These are phyloP conservation scores for Actenoides lindsayi DNA, from an alignment of 2,113 vertebrate species.

Conservation along the genomic window DNA sequence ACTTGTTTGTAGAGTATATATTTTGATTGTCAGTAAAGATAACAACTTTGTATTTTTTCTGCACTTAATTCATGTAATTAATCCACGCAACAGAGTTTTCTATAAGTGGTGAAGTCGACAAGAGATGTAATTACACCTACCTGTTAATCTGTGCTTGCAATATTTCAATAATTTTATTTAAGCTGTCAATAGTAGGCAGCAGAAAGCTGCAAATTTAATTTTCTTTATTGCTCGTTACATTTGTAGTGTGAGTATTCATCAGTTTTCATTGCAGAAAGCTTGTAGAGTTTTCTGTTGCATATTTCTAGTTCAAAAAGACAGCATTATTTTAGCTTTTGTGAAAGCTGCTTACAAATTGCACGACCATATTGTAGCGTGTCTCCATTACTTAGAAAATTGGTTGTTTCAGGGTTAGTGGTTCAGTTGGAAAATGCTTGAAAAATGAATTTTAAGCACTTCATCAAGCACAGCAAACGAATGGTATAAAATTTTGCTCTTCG, in stretches of 20 bases:
- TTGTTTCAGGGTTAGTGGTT: constrained; percentile 57
- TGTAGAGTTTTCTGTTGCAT: constrained; percentile 40
- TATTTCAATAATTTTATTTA: constrained; percentile 51
- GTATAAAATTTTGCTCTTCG: constrained; percentile 34
- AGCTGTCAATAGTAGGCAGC: constrained; percentile 44
- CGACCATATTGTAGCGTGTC: constrained; percentile 44
- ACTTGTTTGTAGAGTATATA: constrained; percentile 47
- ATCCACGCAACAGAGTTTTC: constrained; percentile 48
- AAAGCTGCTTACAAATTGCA: constrained; percentile 38
- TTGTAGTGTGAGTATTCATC: background rate
- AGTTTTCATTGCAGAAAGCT: constrained; percentile 50
- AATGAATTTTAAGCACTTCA: constrained; percentile 56
- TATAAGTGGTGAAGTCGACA: constrained; percentile 1
- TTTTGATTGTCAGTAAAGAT: constrained; percentile 65
- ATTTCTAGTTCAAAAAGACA: constrained; percentile 48
- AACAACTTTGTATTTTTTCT: constrained; percentile 62
- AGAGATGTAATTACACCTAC: constrained; percentile 19
- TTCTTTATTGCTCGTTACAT: constrained; percentile 25
- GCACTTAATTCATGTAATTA: constrained; percentile 66
- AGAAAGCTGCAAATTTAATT: constrained; percentile 21
- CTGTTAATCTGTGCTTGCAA: constrained; percentile 65
- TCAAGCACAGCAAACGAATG: constrained; percentile 73
- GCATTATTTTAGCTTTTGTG: background rate
- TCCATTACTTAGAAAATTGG: constrained; percentile 25
- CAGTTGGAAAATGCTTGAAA: constrained; percentile 64